Evolutionary conservation across 2,888 invertebrate species (phyloP).

Genomic region (Drosophila buzzatii): DNA sequence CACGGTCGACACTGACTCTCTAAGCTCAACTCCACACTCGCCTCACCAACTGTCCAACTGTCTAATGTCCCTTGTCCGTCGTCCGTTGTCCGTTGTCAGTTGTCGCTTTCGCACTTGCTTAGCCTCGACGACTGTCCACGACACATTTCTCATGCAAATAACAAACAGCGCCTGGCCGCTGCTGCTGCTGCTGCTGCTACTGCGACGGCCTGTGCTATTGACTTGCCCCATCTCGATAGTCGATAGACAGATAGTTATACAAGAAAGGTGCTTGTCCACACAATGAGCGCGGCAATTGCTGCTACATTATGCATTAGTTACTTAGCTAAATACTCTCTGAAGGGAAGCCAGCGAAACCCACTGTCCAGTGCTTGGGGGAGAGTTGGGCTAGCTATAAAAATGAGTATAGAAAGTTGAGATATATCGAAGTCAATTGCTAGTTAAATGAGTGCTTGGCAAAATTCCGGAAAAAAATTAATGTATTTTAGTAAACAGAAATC

Average conservation of each 20-base stretch:
- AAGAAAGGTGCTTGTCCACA: constrained; percentile 9
- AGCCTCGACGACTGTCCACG: constrained; percentile 39
- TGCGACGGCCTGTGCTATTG: constrained; percentile 22
- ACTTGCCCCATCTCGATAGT: constrained; percentile 34
- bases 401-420: background rate
- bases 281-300: constrained; percentile 2
- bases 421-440: too few relatives aligned
- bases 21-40: constrained; percentile 7
- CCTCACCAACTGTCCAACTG: background rate
- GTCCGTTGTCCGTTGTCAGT: constrained; percentile 43
- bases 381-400: background rate
- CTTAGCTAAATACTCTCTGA: constrained; percentile 9
- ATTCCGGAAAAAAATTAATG: background rate
- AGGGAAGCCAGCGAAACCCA: constrained; percentile 13
- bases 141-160: constrained; percentile 69
- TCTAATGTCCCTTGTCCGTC: constrained; percentile 3
- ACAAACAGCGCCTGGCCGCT: constrained; percentile 39
- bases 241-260: background rate
- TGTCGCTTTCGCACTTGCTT: constrained; percentile 62
- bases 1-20: background rate
- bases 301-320: constrained; percentile 35
- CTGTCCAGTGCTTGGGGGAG: background rate
- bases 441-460: background rate
- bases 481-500: too few relatives aligned
- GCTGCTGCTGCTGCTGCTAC: constrained; percentile 18